Base-by-base conservation (phyloP, 2,113 vertebrate species). In the Gallinago jamesoni region DNA sequence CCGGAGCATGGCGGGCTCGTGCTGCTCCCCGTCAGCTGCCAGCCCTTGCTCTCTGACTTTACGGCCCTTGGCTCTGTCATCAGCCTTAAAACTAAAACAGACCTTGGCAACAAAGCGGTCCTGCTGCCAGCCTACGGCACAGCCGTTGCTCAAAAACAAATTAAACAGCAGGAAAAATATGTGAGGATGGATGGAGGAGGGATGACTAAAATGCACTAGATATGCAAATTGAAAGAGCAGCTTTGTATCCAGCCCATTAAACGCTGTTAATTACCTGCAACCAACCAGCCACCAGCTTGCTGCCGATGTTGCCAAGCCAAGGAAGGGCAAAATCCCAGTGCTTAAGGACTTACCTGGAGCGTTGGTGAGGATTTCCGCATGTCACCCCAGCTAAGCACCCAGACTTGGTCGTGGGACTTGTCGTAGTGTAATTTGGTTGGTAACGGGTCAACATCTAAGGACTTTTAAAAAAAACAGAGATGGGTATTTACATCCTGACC, bases 401-500 rank as follows among this genome's bases (percentile, higher is more conserved):
- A 99, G 43, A 99, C 98, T 94, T 99, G 99, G 96, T 99, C 99
- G 50, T 99, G 99, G 52, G 99, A 99, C 96, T 99, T 99, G 97
- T 99, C 99, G 5, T 99, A 99, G 87, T 98, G 98, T 88, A 99
- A 95, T 97, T 99, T 99, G 64, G 98, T 98, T 6, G 99, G 99
- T 33, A 98, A 97, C 1, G 99, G 98, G 83, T 99, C 98, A 73
- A 99, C 99, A 89, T 98, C 97, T 93, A 99, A 97, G 56, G 98
- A 98, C 99, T 99, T 93, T 25, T 7, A 55, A 39, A 10, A 96
- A 97, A 96, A 91, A 74, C n/a, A 86, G 56, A 93, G n/a, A 95
- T 0, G 39, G 11, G 41, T 22, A 45, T 89, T 96, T 78, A 48
- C 43, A 43, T 3, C 83, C 87, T 31, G 67, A 68, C 41, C 76